Evolutionary conservation across 2,113 vertebrate species (phyloP), one percentile per base, ranked within the genome.

Genomic region (Setophaga petechia): DNA sequence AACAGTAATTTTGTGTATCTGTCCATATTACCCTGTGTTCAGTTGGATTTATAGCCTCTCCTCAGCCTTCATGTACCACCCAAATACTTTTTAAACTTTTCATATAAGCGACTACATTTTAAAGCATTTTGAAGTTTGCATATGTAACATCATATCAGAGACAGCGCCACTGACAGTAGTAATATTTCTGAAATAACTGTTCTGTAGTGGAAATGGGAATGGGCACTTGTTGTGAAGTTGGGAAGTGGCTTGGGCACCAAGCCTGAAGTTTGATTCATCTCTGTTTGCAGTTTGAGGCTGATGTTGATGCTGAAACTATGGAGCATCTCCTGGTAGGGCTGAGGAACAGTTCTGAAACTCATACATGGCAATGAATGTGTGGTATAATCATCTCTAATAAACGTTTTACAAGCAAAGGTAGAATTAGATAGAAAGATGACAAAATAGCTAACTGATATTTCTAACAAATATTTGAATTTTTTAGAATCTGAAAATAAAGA

Each of bases 291-390:
- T 44, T 61, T 79, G 25, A 75, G 49, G 21, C 31, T 69, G 81
- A n/a, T 63, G 65, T 12, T 58, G 41, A 8, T 65, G 33, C 12
- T 55, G 33, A 33, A 54, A 18, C 24, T 54, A 31, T 30, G 51
- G 22, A 77, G 39, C 19, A 47, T 39, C 39, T 83, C 35, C 24
- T n/a, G 3, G 20, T n/a, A 30, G 47, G 31, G 37, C n/a, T 3
- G 7, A 81, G 37, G 27, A 68, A 23, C 16, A 78, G 31, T 49
- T 55, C 30, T 39, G 47, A 67, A 59, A 23, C 52, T 74, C 73
- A 6, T 12, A 14, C 1, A 2, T 1, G 67, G 9, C 0, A 3
- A 37, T 4, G 27, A n/a, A 59, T 0, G 0, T 15, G 16, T 22
- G 12, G 9, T n/a, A 18, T 3, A 41, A 9, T 44, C 1, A 2